These are phyloP conservation scores for Heloderma charlesbogerti DNA, from an alignment of 2,113 vertebrate genomes.

Conservation along the genomic window DNA sequence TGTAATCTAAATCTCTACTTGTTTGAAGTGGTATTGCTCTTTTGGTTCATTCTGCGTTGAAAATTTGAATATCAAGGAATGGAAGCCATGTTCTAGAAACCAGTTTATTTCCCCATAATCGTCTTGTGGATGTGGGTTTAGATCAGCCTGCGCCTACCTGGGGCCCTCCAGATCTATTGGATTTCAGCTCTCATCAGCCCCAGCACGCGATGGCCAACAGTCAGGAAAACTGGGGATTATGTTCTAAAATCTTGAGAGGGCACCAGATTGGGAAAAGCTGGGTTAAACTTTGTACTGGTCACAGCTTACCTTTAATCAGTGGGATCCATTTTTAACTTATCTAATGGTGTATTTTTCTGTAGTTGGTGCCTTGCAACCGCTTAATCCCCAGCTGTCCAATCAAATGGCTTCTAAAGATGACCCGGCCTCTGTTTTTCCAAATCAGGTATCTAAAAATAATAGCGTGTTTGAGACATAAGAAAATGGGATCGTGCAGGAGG, in stretches of 20 bases:
- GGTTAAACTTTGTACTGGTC: not conserved
- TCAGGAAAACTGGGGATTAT: not conserved
- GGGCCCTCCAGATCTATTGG: not conserved
- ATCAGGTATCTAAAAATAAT: slow-evolving; percentile 60
- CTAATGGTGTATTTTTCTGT: slow-evolving; percentile 23
- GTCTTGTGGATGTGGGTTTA: not conserved
- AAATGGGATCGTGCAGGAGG: not conserved
- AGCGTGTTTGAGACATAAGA: not conserved
- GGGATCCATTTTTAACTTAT: not conserved
- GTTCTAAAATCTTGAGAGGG: not conserved
- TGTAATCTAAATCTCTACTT: not conserved
- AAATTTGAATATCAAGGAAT: not conserved
- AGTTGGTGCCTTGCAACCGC: slow-evolving; percentile 66
- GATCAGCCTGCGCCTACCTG: not conserved
- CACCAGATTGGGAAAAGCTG: not conserved
- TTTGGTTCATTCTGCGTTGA: not conserved
- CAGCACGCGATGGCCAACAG: not conserved
- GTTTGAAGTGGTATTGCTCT: not conserved
- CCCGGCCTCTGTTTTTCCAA: slow-evolving; percentile 44
- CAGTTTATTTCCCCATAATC: not conserved
- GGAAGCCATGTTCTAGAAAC: not conserved
- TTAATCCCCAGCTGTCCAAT: slow-evolving; percentile 77
- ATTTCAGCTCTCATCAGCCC: not conserved
- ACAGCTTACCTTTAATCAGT: not conserved
- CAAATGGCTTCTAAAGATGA: slow-evolving; percentile 64